These are phyloP conservation scores for Adoxophyes honmai DNA, from an alignment of 1,140 invertebrate genomes.

Conservation along the genomic window DNA sequence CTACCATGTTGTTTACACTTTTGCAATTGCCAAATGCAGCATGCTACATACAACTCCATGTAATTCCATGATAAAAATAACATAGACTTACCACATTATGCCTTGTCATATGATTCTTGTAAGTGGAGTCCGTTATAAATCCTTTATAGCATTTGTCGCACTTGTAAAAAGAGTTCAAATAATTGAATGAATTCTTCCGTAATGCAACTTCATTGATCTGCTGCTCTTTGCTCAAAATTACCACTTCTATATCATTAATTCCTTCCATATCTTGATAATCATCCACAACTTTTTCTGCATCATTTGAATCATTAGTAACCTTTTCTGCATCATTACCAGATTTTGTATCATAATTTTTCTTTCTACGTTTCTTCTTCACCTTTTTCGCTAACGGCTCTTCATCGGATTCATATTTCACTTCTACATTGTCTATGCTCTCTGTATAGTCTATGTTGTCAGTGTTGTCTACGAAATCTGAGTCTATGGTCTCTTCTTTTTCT, in stretches of 20 bases:
- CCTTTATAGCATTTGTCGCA: conserved; percentile 53
- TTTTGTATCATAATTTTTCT: not conserved
- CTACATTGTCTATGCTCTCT: conserved; percentile 1
- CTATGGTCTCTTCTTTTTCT: not conserved
- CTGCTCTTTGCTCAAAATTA: conserved; percentile 37
- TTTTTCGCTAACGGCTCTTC: conserved; percentile 25
- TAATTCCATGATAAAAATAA: too few relatives aligned
- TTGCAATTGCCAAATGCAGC: too few relatives aligned
- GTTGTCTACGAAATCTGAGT: not conserved
- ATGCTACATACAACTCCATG: not conserved
- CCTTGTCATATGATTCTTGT: conserved; percentile 44
- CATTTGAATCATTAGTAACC: not conserved
- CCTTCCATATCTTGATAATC: not conserved
- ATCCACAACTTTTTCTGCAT: not conserved
- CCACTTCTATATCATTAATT: conserved; percentile 26
- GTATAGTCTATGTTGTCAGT: not conserved
- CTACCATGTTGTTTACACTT: too few relatives aligned
- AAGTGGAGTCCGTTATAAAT: conserved; percentile 38
- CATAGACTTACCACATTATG: conserved; percentile 46
- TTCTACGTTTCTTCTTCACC: conserved; percentile 11
- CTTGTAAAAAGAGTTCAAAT: conserved; percentile 43
- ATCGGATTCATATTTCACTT: conserved; percentile 14
- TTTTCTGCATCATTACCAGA: not conserved
- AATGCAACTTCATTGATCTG: conserved; percentile 41
- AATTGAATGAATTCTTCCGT: conserved; percentile 39